Evolutionary conservation across 2,888 invertebrate genomes (phyloP), one percentile per base, ranked within the genome.

Genomic region (Steinernema carpocapsae): DNA sequence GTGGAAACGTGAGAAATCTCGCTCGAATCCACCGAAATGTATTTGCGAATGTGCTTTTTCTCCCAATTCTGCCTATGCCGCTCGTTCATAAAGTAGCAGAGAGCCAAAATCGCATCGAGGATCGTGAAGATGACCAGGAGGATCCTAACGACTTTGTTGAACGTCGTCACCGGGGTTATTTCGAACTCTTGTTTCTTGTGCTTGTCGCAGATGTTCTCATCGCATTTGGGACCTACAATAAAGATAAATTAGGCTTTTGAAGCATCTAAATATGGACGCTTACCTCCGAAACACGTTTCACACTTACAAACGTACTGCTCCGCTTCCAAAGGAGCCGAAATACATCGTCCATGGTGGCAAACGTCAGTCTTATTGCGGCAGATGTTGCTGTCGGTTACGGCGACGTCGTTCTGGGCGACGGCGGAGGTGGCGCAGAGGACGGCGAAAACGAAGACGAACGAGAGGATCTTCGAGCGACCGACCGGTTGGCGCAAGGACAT

Each of bases 211-310:
- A 56, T 26, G 17, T 56, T 56, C 22, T 19, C 26, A 3, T 56
- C 56, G 22, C 56, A 56, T 56, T 26, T 14, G 6, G 56, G 2
- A 24, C 56, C 56, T 56, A 17, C 2, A 56, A 56, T n/a, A n/a
- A n/a, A n/a, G n/a, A n/a, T n/a, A n/a, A n/a, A n/a, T n/a, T n/a
- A n/a, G n/a, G n/a, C n/a, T n/a, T n/a, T n/a, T 26, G 26, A 4
- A 22, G 4, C 22, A 1, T n/a, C n/a, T n/a, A n/a, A n/a, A n/a
- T n/a, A n/a, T n/a, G n/a, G n/a, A 3, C 26, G 26, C 56, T 56
- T 26, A 56, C 56, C 56, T 56, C 56, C 56, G 26, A 24, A 56
- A 22, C 56, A 56, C 22, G 22, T 26, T 14, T 56, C 56, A 26
- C 56, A 56, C 26, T 56, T 10, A 26, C 56, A 56, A 22, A 56